Evolutionary conservation across 2,113 vertebrate species (phyloP), one percentile per base, ranked within the genome.

Genomic region (Gracilinanus agilis): DNA sequence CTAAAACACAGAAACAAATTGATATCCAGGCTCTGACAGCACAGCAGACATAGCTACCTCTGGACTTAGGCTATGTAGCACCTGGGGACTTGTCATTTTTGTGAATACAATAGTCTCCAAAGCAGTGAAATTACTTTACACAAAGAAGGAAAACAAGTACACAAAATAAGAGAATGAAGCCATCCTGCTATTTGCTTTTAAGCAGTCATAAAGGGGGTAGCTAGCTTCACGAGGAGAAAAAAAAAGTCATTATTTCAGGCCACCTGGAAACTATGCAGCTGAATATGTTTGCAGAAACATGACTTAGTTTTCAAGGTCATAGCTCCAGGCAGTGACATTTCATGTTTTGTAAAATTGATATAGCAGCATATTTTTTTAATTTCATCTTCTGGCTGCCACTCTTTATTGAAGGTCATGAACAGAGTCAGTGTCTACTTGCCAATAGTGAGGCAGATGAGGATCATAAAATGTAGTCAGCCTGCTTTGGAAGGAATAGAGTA

Each of bases 251-350:
- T 0, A 88, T 61, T 40, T 94, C 54, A 55, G 94, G 40, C 34
- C 9, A 23, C 3, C 13, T 0, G 0, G 54, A 94, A 88, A 67
- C 7, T 53, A 0, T 0, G 2, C 3, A 2, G 27, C 58, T n/a
- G 54, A n/a, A 53, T 0, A 25, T 49, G 53, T 75, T 54, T 67
- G 92, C 53, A 55, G 27, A 89, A 21, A 75, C 25, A 75, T 0
- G 24, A 24, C n/a, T 92, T 53, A 0, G 56, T 90, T n/a, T 49
- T 56, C 93, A 89, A 92, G 90, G 96, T 53, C 2, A 44, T 55
- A 0, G 0, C 24, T 54, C 23, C 58, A 53, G 92, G 93, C 44
- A 2, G 5, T 13, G 56, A 44, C 5, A 0, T 24, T 6, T 75
- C 7, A 10, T 7, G 19, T 90, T 75, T 75, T 24, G 56, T 49